Percentiles rank a stretch among this genome's conserved stretches.
Conservation (phyloP, 2,888 invertebrate species). For the Drosophila leonis region DNA sequence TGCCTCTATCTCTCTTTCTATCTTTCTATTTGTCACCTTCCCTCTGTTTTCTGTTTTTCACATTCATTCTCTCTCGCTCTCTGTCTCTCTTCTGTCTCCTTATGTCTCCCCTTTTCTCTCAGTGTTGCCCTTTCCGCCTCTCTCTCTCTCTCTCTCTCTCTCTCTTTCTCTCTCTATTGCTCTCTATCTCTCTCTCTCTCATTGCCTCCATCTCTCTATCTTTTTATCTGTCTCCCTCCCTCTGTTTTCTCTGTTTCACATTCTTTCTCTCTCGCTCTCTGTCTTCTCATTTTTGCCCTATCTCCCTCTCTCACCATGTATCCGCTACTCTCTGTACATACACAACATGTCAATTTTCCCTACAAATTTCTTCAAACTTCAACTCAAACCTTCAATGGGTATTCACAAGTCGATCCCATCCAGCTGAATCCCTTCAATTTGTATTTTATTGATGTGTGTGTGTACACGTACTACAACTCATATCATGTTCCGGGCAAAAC, state of each 20-base stretch:
- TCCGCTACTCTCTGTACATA: no score
- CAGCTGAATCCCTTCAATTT: not conserved
- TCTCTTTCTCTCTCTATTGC: no score
- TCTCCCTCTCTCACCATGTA: not conserved
- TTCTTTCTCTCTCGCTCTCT: not conserved
- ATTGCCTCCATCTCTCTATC: no score
- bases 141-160: no score
- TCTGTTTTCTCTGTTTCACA: no score
- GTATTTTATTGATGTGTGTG: constrained; percentile 6
- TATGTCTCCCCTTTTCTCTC: no score
- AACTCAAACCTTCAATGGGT: not conserved
- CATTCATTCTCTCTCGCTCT: not conserved
- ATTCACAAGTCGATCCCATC: not conserved
- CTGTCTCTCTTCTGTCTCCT: no score
- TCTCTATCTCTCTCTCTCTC: no score
- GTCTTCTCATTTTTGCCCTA: not conserved
- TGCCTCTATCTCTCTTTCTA: not conserved
- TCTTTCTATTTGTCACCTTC: not conserved
- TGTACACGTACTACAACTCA: constrained; percentile 60
- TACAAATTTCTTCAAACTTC: not conserved
- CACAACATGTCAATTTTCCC: no score
- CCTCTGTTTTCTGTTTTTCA: no score
- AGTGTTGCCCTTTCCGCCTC: not conserved
- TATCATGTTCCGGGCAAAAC: constrained; percentile 58
- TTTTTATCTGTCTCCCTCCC: no score